These are phyloP conservation scores for Rhynchomys soricoides DNA, from an alignment of 2,113 vertebrate species.

Conservation along the genomic window DNA sequence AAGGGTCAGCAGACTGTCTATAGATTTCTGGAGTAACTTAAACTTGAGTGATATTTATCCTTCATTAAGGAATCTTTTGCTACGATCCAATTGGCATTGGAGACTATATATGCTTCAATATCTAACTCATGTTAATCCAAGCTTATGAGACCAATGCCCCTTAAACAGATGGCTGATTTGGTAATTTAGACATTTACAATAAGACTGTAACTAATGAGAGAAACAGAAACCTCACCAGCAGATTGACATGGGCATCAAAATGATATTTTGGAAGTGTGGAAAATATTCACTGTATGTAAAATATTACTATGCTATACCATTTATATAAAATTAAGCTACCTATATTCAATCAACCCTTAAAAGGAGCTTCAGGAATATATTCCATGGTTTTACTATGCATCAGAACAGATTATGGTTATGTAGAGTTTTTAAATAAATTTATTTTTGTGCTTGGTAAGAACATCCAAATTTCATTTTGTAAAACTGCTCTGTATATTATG, in stretches of 20 bases:
- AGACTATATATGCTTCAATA: conserved; percentile 12
- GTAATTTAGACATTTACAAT: background rate
- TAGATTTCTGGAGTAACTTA: background rate
- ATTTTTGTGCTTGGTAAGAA: background rate
- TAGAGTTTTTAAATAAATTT: conserved; percentile 17
- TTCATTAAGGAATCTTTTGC: background rate
- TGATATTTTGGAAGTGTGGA: background rate
- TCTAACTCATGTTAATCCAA: background rate
- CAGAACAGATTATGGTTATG: background rate
- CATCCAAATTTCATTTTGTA: background rate
- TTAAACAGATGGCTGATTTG: background rate
- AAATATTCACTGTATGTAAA: background rate
- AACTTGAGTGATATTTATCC: background rate
- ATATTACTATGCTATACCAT: background rate
- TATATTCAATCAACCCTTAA: background rate
- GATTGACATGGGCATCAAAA: background rate
- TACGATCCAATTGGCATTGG: conserved; percentile 4
- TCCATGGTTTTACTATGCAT: background rate
- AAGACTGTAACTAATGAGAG: background rate
- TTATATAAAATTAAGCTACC: background rate
- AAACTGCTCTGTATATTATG: background rate
- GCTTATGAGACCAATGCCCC: background rate
- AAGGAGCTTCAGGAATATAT: background rate
- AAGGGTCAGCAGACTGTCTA: background rate
- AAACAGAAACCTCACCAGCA: background rate